Percentiles rank a stretch among this genome's conserved stretches.
Evolutionary conservation across 2,113 vertebrate genomes (phyloP).

Genomic region (Paradisaea rubra): DNA sequence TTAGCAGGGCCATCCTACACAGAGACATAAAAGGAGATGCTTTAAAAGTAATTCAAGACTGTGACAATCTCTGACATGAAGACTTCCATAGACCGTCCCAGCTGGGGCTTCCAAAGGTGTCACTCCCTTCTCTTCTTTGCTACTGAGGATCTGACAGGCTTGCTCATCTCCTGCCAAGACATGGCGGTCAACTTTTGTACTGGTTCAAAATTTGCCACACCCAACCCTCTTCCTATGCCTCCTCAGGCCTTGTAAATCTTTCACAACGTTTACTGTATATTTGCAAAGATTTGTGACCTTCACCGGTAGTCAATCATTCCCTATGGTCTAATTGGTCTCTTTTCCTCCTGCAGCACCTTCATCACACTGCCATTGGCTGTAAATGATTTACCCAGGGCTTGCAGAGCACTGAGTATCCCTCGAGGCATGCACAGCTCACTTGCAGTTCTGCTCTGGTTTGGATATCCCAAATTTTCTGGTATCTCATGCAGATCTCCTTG

Average conservation of each 20-base stretch:
- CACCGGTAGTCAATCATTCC: constrained; percentile 23
- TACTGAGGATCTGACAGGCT: constrained; percentile 12
- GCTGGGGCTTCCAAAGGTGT: neutral
- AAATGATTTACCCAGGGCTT: constrained; percentile 28
- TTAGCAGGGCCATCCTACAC: neutral
- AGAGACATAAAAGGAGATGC: neutral
- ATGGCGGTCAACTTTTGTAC: neutral
- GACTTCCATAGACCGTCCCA: neutral
- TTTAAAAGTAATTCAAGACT: neutral
- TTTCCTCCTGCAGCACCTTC: neutral
- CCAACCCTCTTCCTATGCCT: neutral
- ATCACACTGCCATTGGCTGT: neutral
- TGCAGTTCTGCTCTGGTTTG: neutral
- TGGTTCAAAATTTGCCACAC: neutral
- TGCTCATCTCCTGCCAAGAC: neutral
- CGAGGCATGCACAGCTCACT: neutral
- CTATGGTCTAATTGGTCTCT: neutral
- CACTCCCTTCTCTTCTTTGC: neutral
- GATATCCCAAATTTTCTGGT: neutral
- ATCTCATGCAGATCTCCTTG: neutral
- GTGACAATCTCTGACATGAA: neutral
- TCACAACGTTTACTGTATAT: neutral
- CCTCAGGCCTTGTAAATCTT: constrained; percentile 52
- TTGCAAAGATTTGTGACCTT: constrained; percentile 56
- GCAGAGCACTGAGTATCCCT: neutral